These are phyloP conservation scores for Mythimna pallens DNA, from an alignment of 2,888 invertebrate species.

Conservation along the genomic window DNA sequence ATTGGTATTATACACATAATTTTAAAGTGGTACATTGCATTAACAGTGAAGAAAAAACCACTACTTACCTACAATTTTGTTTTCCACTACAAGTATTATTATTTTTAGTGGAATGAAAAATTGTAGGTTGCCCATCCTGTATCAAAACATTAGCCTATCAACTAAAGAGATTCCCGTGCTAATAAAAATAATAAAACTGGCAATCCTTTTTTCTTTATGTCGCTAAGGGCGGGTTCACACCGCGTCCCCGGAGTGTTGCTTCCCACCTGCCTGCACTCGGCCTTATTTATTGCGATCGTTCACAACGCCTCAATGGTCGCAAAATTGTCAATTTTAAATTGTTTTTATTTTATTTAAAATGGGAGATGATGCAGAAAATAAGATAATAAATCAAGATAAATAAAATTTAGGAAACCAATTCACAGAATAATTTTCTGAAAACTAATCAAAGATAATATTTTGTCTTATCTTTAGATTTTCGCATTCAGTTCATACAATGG, in stretches of 20 bases:
- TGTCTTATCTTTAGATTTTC: too few species aligned
- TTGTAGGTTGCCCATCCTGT: slow-evolving; percentile 70
- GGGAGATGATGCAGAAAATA: slow-evolving; percentile 46
- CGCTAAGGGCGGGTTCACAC: slow-evolving; percentile 81
- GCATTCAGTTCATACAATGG: too few species aligned
- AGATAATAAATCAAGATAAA: slow-evolving; percentile 37
- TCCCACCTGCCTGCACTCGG: slow-evolving; percentile 80
- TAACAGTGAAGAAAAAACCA: too few species aligned
- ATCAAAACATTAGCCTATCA: slow-evolving; percentile 66
- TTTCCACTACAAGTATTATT: neutral
- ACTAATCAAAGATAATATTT: too few species aligned
- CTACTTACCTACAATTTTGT: too few species aligned
- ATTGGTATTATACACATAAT: too few species aligned
- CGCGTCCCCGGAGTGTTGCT: slow-evolving; percentile 76
- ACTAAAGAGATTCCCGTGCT: slow-evolving; percentile 76
- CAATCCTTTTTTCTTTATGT: slow-evolving; percentile 85
- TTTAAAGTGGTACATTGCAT: too few species aligned
- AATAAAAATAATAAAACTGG: slow-evolving; percentile 87
- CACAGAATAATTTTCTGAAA: too few species aligned
- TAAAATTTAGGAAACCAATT: slow-evolving; percentile 8
- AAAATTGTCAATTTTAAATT: slow-evolving; percentile 75
- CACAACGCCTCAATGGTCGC: slow-evolving; percentile 78
- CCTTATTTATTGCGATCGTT: slow-evolving; percentile 84
- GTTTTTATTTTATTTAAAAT: slow-evolving; percentile 58
- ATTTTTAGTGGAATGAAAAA: too few species aligned